Percentiles rank a stretch among this genome's conserved stretches.
Evolutionary conservation across 2,888 invertebrate genomes (phyloP).

Genomic region (Ferdinandea cuprea): DNA sequence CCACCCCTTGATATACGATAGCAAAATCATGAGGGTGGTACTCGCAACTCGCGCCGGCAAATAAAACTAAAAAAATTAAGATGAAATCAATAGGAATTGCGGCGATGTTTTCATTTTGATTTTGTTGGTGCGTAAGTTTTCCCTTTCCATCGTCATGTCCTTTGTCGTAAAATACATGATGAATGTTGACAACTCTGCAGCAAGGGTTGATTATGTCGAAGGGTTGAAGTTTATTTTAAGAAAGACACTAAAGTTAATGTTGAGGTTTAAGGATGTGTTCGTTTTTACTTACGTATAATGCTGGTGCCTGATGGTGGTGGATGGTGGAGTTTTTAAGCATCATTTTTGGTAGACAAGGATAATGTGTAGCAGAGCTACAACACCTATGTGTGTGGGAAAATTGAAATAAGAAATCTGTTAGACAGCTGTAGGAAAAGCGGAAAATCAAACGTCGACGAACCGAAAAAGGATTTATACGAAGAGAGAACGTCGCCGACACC

Average conservation of each 20-base stretch:
- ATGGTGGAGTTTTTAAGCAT: constrained; percentile 13
- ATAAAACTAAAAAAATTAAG: constrained; percentile 71
- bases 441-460: constrained; percentile 75
- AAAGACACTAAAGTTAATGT: constrained; percentile 68
- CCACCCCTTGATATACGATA: not conserved
- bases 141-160: constrained; percentile 24
- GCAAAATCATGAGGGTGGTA: not conserved
- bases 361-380: not conserved
- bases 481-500: constrained; percentile 74
- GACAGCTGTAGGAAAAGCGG: constrained; percentile 61
- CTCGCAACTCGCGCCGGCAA: constrained; percentile 20
- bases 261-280: constrained; percentile 51
- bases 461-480: constrained; percentile 71
- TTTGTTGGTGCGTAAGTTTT: constrained; percentile 65
- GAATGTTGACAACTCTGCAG: constrained; percentile 70
- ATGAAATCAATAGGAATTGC: constrained; percentile 73
- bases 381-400: constrained; percentile 41
- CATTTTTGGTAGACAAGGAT: constrained; percentile 24
- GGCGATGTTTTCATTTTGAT: constrained; percentile 60
- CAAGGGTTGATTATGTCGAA: constrained; percentile 65
- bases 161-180: constrained; percentile 59
- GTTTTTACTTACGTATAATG: too few species aligned
- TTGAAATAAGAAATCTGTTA: constrained; percentile 38
- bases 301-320: not conserved
- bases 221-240: constrained; percentile 61